Evolutionary conservation across 1,140 invertebrate species (phyloP).

Genomic region (Pogonomyrmex barbatus): DNA sequence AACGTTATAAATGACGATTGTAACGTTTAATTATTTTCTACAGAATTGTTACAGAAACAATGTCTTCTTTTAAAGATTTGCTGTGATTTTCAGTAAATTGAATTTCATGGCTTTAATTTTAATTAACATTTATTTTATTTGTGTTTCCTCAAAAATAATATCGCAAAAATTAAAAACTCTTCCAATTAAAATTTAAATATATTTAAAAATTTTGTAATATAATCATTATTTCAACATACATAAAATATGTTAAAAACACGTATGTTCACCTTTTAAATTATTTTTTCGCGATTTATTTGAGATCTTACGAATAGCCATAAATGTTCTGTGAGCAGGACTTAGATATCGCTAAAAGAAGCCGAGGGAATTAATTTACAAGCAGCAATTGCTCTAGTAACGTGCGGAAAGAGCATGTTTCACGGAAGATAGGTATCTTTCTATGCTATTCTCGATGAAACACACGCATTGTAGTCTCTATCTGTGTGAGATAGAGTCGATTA

Average conservation of each 20-base stretch:
- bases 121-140: neutral
- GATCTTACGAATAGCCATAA: neutral
- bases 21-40: neutral
- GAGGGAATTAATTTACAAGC: neutral
- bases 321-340: neutral
- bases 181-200: neutral
- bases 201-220: neutral
- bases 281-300: neutral
- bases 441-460: neutral
- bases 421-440: constrained; percentile 36
- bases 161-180: neutral
- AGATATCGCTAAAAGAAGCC: neutral
- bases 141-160: neutral
- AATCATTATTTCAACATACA: neutral
- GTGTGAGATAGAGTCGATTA: constrained; percentile 32
- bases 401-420: neutral
- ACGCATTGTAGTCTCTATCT: neutral
- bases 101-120: neutral
- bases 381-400: neutral
- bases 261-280: neutral
- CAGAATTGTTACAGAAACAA: neutral
- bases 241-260: neutral
- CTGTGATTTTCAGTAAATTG: neutral
- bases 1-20: neutral
- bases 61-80: neutral